Evolutionary conservation across 2,113 vertebrate genomes (phyloP), one percentile per base, ranked within the genome.

Genomic region (Cryptoleucopteryx plumbea): DNA sequence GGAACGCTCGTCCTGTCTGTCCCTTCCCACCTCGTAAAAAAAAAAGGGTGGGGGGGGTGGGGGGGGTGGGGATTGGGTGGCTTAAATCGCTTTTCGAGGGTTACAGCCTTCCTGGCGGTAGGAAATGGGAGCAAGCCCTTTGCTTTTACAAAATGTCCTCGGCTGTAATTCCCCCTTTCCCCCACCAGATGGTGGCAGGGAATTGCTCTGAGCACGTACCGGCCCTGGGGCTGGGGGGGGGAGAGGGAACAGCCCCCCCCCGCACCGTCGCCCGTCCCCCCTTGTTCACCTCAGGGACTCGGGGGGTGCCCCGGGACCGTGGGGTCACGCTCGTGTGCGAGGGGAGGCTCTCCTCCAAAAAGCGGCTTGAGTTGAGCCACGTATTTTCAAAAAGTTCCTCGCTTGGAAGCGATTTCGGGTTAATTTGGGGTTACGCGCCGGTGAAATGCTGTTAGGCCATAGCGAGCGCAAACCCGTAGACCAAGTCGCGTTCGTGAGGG

Each of bases 401-500:
- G 13, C 32, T 62, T 7, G n/a, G 29, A 17, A 82, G 71, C 9
- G 1, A 9, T 31, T 26, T 18, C 11, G 6, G 23, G 2, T 12
- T 4, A 5, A n/a, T 25, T 8, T 14, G 16, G n/a, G 18, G 42
- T 29, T 8, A 31, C 8, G 10, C 8, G 48, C 18, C 5, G 34
- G 21, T 13, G 22, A 26, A 14, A 43, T 8, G 38, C 9, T 5
- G 23, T 18, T 10, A 15, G 19, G 14, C 5, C 31, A 0, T 2
- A 6, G 22, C 5, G 59, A 3, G 29, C 8, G 20, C 52, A 52
- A 14, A 45, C 15, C 23, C 6, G 1, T 5, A 2, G 61, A 9
- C 34, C 67, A 0, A 19, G 53, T 3, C 2, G 25, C 0, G 32
- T 1, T 9, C 15, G 42, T 6, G 6, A 21, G 82, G 32, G 32